phyloP scores from a whole-genome alignment of 1,140 invertebrate genomes.

The Amyelois transitella region DNA sequence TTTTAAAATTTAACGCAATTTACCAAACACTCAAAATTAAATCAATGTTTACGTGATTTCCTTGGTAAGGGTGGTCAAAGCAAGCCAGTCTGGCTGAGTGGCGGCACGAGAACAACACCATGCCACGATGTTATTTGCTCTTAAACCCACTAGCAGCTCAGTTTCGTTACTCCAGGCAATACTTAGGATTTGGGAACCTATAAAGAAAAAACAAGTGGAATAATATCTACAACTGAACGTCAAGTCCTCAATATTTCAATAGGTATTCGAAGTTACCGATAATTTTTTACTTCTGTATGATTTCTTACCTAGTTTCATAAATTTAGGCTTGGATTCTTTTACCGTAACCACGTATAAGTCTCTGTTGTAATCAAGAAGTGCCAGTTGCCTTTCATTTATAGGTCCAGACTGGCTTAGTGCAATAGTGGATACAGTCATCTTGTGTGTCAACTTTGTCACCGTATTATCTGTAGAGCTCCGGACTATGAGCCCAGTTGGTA shows the following conservation, averaged over 20 bases:
- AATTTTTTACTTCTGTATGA: background rate
- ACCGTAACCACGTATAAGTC: constrained; percentile 76
- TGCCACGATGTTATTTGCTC: constrained; percentile 57
- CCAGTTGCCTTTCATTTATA: constrained; percentile 65
- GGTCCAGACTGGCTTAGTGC: constrained; percentile 87
- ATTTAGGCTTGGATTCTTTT: constrained; percentile 78
- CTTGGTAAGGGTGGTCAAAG: constrained; percentile 60
- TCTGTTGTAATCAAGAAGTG: constrained; percentile 65
- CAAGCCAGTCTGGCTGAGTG: constrained; percentile 53
- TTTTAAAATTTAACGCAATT: no score
- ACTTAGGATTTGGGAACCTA: constrained; percentile 67
- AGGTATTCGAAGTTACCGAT: no score
- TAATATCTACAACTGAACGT: background rate
- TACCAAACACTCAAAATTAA: background rate
- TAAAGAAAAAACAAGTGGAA: constrained; percentile 5
- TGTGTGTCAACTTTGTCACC: constrained; percentile 76
- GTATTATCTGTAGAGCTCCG: constrained; percentile 78
- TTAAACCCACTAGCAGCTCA: constrained; percentile 56
- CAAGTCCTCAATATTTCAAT: no score
- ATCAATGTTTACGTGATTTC: constrained; percentile 50
- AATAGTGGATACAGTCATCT: constrained; percentile 81
- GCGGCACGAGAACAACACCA: constrained; percentile 64
- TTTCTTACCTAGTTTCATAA: constrained; percentile 84
- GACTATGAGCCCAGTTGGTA: constrained; percentile 80
- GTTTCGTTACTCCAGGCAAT: constrained; percentile 66